Percentiles rank a stretch among this genome's conserved stretches.
These are phyloP conservation scores for Rhopalosiphum padi DNA, from an alignment of 1,140 invertebrate genomes.

Conservation along the genomic window DNA sequence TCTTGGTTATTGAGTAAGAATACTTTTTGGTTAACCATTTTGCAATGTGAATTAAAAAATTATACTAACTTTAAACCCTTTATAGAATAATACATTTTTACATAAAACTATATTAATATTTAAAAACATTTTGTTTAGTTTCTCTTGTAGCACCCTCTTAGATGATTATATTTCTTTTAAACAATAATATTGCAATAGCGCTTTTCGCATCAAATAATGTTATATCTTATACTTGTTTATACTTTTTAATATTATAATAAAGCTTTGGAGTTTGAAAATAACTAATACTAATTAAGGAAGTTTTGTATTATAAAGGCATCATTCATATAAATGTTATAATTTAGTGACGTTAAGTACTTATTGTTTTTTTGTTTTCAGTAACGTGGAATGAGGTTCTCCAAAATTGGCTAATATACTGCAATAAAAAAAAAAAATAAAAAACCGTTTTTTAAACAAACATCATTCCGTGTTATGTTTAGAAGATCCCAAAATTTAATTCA, in stretches of 20 bases:
- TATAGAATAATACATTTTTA: not conserved
- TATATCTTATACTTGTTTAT: not conserved
- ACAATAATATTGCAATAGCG: not conserved
- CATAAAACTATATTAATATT: not conserved
- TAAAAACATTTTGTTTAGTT: not conserved
- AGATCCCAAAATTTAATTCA: slow-evolving; percentile 25
- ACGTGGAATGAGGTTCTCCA: slow-evolving; percentile 56
- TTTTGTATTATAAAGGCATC: not conserved
- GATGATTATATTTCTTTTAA: not conserved
- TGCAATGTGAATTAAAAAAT: not conserved
- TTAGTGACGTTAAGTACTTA: slow-evolving; percentile 41
- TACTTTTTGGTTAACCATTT: not conserved
- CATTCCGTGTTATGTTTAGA: slow-evolving; percentile 52
- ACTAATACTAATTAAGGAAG: not conserved
- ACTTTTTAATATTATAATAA: not conserved
- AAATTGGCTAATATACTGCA: slow-evolving; percentile 38
- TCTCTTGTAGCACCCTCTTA: not conserved
- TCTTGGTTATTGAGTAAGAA: slow-evolving; percentile 42
- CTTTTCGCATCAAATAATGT: not conserved
- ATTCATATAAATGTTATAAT: not conserved
- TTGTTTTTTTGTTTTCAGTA: slow-evolving; percentile 57
- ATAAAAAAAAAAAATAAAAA: slow-evolving; percentile 43
- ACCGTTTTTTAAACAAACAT: not conserved
- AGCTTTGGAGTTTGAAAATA: not conserved
- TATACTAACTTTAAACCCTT: not conserved